These are phyloP conservation scores for Muscina levida DNA, from an alignment of 2,888 invertebrate genomes.

Conservation along the genomic window DNA sequence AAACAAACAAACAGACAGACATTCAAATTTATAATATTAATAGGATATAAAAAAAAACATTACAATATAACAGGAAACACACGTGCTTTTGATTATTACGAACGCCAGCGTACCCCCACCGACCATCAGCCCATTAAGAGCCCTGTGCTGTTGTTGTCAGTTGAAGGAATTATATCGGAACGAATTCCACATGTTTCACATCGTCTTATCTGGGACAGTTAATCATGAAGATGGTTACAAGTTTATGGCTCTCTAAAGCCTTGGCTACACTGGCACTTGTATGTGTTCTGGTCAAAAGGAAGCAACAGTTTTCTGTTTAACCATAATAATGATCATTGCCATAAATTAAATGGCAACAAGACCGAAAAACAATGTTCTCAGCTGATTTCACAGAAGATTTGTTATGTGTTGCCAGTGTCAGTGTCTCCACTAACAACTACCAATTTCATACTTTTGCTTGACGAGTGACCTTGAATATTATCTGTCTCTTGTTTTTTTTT, in stretches of 20 bases:
- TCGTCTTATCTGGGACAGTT: slow-evolving; percentile 39
- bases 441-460: too few species aligned
- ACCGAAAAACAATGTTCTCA: neutral
- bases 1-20: too few species aligned
- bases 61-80: neutral
- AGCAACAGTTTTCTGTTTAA: neutral
- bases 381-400: neutral
- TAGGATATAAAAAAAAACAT: too few species aligned
- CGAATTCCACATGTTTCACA: slow-evolving; percentile 4
- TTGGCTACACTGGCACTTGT: too few species aligned
- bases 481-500: neutral
- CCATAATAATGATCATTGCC: neutral
- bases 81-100: slow-evolving; percentile 1
- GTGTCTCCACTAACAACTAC: too few species aligned
- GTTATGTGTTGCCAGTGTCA: neutral
- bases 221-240: slow-evolving; percentile 45
- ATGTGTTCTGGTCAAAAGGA: too few species aligned
- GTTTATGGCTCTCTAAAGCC: slow-evolving; percentile 39
- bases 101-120: neutral
- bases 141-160: neutral
- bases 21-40: too few species aligned
- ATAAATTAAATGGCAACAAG: slow-evolving; percentile 1
- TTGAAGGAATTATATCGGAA: neutral
- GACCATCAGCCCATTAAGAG: neutral
- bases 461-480: slow-evolving; percentile 15